phyloP scores from a whole-genome alignment of 2,797 vertebrate species.

The Sphenodon punctatus region DNA sequence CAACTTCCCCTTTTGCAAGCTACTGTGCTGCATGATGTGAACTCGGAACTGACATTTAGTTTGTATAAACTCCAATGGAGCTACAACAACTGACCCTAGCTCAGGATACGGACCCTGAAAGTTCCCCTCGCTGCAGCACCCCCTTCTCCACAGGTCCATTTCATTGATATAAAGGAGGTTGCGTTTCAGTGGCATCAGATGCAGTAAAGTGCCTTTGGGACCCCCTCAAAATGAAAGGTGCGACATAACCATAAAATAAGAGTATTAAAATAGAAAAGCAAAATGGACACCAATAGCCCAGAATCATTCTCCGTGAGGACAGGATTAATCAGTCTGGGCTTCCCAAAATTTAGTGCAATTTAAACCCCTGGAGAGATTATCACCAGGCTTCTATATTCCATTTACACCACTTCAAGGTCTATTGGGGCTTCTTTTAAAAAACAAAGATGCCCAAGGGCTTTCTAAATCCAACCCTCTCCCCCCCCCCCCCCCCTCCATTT shows the following conservation, averaged over 20 bases:
- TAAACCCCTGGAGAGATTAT: too few species aligned
- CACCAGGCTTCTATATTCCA: neutral
- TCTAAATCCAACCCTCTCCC: neutral
- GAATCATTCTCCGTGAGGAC: neutral
- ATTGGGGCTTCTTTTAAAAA: neutral
- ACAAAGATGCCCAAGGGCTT: neutral
- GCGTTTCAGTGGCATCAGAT: neutral
- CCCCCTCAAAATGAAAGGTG: neutral
- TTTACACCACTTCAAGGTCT: neutral
- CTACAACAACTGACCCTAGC: neutral
- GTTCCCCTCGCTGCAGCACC: neutral
- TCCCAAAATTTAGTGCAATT: neutral
- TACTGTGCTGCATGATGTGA: neutral
- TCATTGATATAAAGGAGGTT: neutral
- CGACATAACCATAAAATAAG: neutral
- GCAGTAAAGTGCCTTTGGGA: neutral
- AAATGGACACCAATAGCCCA: neutral
- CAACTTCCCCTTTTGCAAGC: neutral
- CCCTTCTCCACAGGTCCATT: too few species aligned
- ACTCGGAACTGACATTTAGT: neutral
- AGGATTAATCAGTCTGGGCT: conserved; percentile 5
- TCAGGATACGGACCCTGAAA: neutral
- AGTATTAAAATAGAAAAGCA: conserved; percentile 8
- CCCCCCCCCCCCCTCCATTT: conserved; percentile 23
- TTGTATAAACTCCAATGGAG: neutral